Conservation (phyloP, 2,888 invertebrate genomes). For the Villa cingulata region DNA sequence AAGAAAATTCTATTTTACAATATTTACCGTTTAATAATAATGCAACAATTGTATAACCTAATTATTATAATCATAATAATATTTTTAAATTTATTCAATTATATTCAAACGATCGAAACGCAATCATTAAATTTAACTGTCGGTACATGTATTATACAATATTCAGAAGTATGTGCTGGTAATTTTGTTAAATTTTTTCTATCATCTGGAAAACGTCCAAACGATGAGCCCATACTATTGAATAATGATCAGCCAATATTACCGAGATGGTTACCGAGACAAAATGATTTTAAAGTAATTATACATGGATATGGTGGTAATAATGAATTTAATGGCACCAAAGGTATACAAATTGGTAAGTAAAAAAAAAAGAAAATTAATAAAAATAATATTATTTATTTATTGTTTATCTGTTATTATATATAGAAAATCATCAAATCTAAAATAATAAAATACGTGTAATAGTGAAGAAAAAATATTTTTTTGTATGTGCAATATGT, state of each 20-base stretch:
- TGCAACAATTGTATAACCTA: no score
- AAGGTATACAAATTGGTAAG: slow-evolving; percentile 18
- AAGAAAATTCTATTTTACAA: no score
- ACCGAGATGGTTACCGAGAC: slow-evolving; percentile 15
- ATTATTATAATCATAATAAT: no score
- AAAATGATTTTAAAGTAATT: slow-evolving; percentile 18
- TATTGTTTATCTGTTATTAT: neutral
- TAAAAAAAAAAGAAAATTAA: neutral
- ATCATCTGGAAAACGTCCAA: slow-evolving; percentile 16
- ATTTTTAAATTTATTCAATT: no score
- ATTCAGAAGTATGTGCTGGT: slow-evolving; percentile 18
- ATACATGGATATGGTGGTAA: slow-evolving; percentile 37
- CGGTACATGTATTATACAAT: slow-evolving; percentile 20
- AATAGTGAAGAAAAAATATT: no score
- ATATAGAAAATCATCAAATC: no score
- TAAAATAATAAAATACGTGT: no score
- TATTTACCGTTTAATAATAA: no score
- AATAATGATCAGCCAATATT: slow-evolving; percentile 13
- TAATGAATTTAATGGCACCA: slow-evolving; percentile 28
- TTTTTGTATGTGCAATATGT: no score
- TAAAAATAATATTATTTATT: neutral
- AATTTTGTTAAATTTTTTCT: slow-evolving; percentile 20
- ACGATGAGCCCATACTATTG: slow-evolving; percentile 14
- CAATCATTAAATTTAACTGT: slow-evolving; percentile 13
- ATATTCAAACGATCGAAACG: neutral